Evolutionary conservation across 1,140 invertebrate genomes (phyloP).

Genomic region (Drosophila hydei): DNA sequence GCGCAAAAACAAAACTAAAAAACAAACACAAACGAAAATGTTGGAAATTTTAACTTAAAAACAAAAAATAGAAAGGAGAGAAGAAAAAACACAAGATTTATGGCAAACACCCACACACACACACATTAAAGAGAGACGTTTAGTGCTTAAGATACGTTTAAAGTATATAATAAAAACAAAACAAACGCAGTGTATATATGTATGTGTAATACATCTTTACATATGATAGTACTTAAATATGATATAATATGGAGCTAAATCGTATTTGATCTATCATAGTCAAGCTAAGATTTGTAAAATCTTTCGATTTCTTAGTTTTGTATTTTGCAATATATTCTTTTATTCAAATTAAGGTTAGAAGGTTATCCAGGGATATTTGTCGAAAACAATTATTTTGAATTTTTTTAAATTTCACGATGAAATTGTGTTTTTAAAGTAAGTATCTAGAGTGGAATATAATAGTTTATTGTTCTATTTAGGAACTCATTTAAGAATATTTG

Average conservation of each 20-base stretch:
- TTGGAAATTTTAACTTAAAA: conserved; percentile 74
- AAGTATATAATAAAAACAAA: conserved; percentile 70
- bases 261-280: not conserved
- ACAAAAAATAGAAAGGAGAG: conserved; percentile 37
- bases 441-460: no score
- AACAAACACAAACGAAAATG: conserved; percentile 59
- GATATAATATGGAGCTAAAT: not conserved
- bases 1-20: conserved; percentile 63
- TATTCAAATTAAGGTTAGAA: no score
- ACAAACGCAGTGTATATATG: conserved; percentile 44
- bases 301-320: no score
- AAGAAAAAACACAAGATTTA: conserved; percentile 51
- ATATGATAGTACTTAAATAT: not conserved
- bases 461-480: no score
- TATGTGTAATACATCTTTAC: conserved; percentile 16
- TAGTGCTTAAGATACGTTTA: conserved; percentile 65
- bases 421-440: no score
- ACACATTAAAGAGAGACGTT: conserved; percentile 61
- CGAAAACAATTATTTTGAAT: no score
- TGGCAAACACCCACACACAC: conserved; percentile 41
- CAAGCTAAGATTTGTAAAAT: no score
- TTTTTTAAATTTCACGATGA: no score
- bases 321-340: no score
- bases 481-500: no score
- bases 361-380: no score